Percentiles rank a stretch among this genome's conserved stretches.
phyloP scores from a whole-genome alignment of 2,888 invertebrate genomes.

The Drosophila prolongata region DNA sequence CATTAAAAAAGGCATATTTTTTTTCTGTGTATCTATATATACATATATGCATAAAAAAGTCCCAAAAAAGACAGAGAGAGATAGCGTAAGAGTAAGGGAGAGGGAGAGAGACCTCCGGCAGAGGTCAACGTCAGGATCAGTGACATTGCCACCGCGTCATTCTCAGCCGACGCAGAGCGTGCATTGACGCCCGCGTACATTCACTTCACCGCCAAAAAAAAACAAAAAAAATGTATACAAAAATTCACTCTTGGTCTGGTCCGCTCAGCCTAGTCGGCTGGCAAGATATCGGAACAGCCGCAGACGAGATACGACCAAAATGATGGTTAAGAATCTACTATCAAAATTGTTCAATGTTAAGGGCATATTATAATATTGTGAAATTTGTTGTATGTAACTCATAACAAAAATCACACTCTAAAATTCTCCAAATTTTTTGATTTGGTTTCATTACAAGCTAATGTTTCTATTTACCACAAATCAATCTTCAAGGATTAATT shows the following conservation, averaged over 20 bases:
- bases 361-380: too few species aligned
- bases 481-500: too few species aligned
- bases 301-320: neutral
- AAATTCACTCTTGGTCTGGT: conserved; percentile 24
- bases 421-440: too few species aligned
- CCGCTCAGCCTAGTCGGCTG: conserved; percentile 12
- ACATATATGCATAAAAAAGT: conserved; percentile 1
- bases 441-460: too few species aligned
- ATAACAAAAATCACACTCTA: too few species aligned
- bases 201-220: conserved; percentile 69
- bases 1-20: too few species aligned
- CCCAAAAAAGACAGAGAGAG: conserved; percentile 6
- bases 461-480: too few species aligned
- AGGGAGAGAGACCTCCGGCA: conserved; percentile 42
- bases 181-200: conserved; percentile 67
- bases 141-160: conserved; percentile 66
- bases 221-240: conserved; percentile 8
- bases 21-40: neutral
- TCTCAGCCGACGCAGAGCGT: conserved; percentile 44
- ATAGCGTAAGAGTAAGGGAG: conserved; percentile 2
- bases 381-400: too few species aligned
- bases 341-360: too few species aligned
- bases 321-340: neutral
- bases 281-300: conserved; percentile 1
- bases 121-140: conserved; percentile 79